A percentile compares a stretch with the other conserved stretches of the same genome.
phyloP scores from a whole-genome alignment of 2,113 vertebrate species.

The Muntiacus muntjak region DNA sequence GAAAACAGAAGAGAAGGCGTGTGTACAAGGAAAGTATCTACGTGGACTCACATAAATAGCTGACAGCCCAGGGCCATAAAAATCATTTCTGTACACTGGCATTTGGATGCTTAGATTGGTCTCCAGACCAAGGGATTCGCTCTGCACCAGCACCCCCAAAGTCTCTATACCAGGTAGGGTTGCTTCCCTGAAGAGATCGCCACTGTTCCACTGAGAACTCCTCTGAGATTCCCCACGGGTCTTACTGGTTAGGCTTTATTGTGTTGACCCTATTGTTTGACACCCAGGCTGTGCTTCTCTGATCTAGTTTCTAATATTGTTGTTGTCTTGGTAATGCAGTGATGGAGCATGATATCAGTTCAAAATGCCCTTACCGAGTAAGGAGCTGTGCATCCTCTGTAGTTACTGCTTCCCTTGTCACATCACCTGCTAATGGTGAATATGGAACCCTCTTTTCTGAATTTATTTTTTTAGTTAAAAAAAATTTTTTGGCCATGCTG shows the following conservation, averaged over 20 bases:
- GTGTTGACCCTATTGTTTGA: neutral
- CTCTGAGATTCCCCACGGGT: neutral
- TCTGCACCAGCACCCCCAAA: neutral
- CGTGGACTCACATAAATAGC: neutral
- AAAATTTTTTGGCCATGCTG: neutral
- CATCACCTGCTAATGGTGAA: no score
- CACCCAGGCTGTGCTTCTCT: neutral
- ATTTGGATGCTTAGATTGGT: no score
- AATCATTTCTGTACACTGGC: neutral
- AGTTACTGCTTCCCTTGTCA: neutral
- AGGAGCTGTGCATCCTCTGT: neutral
- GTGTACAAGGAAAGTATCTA: neutral
- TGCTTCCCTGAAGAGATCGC: neutral
- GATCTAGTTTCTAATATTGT: neutral
- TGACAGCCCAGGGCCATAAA: neutral
- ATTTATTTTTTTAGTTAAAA: neutral
- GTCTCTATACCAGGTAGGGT: no score
- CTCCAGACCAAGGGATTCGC: neutral
- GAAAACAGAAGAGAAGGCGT: neutral
- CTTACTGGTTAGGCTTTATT: neutral
- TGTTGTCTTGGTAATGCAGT: neutral
- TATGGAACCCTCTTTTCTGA: neutral
- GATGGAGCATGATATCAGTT: neutral
- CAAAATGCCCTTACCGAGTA: neutral
- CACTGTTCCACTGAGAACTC: neutral